Evolutionary conservation across 1,140 invertebrate genomes (phyloP), one percentile per base, ranked within the genome.

Genomic region (Drosophila lacteicornis): DNA sequence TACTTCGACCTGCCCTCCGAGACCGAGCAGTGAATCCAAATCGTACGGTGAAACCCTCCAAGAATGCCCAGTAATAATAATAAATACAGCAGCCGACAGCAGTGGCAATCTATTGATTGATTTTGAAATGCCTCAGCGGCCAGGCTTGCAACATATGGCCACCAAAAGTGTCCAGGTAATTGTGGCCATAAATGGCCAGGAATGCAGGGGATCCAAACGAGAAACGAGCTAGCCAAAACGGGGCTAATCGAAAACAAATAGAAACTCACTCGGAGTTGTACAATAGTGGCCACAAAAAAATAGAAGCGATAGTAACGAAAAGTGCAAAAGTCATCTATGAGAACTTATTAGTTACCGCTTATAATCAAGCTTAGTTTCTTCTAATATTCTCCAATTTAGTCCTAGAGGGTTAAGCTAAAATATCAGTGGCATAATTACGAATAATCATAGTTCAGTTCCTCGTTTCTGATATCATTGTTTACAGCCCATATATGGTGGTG

Each of bases 111-210:
- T 63, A 25, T 61, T 66, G 40, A 45, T 17, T 25, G 57, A 66
- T 17, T 62, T 45, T n/a, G 22, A 6, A 38, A 59, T n/a, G 61
- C 56, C 7, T 38, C 22, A 63, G 4, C 4, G 36, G 36, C 30
- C 12, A 25, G 13, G 36, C 43, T 66, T 30, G 58, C 65, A 27
- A 40, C 33, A 40, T 40, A n/a, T 7, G 40, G 42, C 43, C 43
- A 47, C 36, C 12, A 59, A 59, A 59, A 19, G 57, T 46, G 59
- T 8, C 58, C 38, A 27, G 55, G 36, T 22, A 46, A 43, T 15
- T 25, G 38, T 67, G 62, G 40, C 63, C 68, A 73, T 74, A 60
- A 51, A 74, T n/a, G 70, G 69, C 19, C 38, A 47, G 69, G 68
- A 60, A 74, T 71, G 42, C 68, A 27, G 22, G 15, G 11, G 17